Conservation (phyloP, 1,140 invertebrate species). For the Vollenhovia emeryi region DNA sequence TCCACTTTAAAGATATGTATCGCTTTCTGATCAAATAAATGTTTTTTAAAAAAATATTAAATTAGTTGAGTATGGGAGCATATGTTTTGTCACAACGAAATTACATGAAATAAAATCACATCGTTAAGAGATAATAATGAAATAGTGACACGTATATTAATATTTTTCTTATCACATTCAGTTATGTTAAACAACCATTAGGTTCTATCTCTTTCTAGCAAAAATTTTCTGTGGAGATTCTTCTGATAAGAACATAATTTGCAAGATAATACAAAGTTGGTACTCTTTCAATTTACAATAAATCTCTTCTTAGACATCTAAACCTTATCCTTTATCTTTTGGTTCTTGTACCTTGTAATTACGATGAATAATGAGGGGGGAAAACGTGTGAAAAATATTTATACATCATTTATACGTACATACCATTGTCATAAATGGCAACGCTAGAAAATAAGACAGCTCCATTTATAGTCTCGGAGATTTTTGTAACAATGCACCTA, state of each 20-base stretch:
- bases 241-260: background rate
- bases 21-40: background rate
- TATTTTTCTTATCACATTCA: no score
- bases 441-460: conserved; percentile 11
- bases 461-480: background rate
- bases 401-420: background rate
- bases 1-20: background rate
- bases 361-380: background rate
- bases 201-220: background rate
- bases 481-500: background rate
- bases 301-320: background rate
- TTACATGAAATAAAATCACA: background rate
- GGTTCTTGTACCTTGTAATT: background rate
- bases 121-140: background rate
- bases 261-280: background rate
- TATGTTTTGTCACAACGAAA: background rate
- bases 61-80: background rate
- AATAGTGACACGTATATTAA: background rate
- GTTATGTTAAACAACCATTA: no score
- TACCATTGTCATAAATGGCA: background rate
- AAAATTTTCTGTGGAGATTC: background rate
- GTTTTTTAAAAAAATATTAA: background rate
- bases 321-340: background rate
- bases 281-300: background rate
- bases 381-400: background rate